Evolutionary conservation across 2,113 vertebrate genomes (phyloP), one percentile per base, ranked within the genome.

Genomic region (Bambusicola thoracicus): DNA sequence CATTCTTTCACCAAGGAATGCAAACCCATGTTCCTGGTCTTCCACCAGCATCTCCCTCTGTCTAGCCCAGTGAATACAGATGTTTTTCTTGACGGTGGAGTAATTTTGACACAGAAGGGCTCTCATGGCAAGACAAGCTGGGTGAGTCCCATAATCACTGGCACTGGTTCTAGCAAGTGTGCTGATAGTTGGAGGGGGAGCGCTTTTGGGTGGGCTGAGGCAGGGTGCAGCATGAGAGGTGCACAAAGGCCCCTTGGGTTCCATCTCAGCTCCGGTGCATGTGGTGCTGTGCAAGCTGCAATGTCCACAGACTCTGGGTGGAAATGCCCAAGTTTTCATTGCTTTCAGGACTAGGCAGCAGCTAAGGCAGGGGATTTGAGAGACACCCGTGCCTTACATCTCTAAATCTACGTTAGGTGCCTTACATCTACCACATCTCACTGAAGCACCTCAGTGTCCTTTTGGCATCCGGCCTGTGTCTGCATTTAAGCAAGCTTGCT

Each of bases 241-340:
- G 20, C 2, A 0, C 1, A 2, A 24, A 0, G 8, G 13, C 10
- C 48, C n/a, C 30, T 41, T 63, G 0, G 1, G 1, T 86, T 43
- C 72, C 72, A 8, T 56, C 0, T 0, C 6, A 30, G 3, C 18
- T 3, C 2, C 2, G 5, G 66, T 51, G 38, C 18, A 32, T 5
- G 13, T 19, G 56, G 53, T 17, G 1, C 2, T 1, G 3, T 56
- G 36, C 29, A 9, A 24, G n/a, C 41, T 2, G 1, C 20, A 41
- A 4, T 13, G 20, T 25, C 61, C 1, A 3, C 32, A 10, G 14
- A 0, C 0, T 3, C 62, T 62, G 36, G 46, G 46, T 81, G 62
- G 65, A 67, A 81, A 59, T 1, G 1, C 25, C 29, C 1, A 14
- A 59, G 51, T 68, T 10, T 63, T 44, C 48, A n/a, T 63, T 79